These are phyloP conservation scores for Rhynchomys soricoides DNA, from an alignment of 2,113 vertebrate genomes.

Conservation along the genomic window DNA sequence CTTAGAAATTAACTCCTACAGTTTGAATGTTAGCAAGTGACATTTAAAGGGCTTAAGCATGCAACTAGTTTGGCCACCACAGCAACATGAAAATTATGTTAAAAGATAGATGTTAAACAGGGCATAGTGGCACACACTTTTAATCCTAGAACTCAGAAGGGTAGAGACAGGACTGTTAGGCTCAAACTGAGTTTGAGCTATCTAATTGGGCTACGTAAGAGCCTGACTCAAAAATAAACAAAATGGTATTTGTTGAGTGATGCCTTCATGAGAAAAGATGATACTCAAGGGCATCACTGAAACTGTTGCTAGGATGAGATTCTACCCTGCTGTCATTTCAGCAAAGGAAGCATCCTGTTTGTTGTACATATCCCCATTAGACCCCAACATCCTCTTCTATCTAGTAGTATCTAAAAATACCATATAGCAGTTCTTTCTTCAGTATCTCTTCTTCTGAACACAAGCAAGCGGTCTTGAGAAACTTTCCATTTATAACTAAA, in stretches of 20 bases:
- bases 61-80: not conserved
- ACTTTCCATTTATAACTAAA: constrained; percentile 22
- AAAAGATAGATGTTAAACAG: not conserved
- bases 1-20: not conserved
- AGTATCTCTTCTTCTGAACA: not conserved
- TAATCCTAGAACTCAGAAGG: not conserved
- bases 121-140: not conserved
- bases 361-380: not conserved
- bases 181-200: not conserved
- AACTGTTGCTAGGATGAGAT: not conserved
- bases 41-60: not conserved
- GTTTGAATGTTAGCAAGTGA: not conserved
- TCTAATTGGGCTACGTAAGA: no score
- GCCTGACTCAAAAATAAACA: not conserved
- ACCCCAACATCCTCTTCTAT: not conserved
- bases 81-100: not conserved
- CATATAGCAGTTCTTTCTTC: not conserved
- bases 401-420: not conserved
- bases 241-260: not conserved
- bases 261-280: not conserved
- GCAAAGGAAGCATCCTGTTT: constrained; percentile 16
- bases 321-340: not conserved
- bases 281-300: not conserved
- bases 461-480: constrained; percentile 10
- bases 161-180: not conserved